Base-by-base conservation (phyloP, 2,888 invertebrate genomes). In the Theodoxus fluviatilis region DNA sequence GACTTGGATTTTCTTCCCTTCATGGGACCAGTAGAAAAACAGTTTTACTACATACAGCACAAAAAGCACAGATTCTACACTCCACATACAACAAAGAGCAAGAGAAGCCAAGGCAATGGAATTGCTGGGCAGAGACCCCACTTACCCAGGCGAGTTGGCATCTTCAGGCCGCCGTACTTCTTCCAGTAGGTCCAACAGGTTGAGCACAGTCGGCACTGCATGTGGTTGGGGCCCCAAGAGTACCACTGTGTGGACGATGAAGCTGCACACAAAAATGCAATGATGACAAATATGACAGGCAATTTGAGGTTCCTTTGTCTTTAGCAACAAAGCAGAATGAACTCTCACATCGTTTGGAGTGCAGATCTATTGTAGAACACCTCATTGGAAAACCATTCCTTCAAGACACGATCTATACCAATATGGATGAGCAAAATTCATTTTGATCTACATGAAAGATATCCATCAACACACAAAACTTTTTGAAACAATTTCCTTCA, bases 111-210 rank as follows among this genome's bases (percentile, higher is more conserved):
- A 38, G 12, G 18, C 37, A 55, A n/a, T 9, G 55, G 6, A 55
- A 18, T 55, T 2, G 1, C 31, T 15, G n/a, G n/a, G 15, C 43
- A 43, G 18, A 12, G 18, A 4, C 40, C 52, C 25, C 12, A 61
- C 69, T 63, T 71, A 83, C 83, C 83, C 73, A 84, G 70, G 73
- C 85, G 73, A 37, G 85, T 85, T 61, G 86, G 86, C 83, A 85
- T 84, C 90, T 96, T 96, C 67, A 99, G 91, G 73, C 98, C 98
- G 71, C 98, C 98, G 88, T 96, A 97, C 88, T 96, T 96, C 88
- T 98, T 98, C 98, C 98, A 99, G 87, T 97, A 97, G 75, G 91
- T 91, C 97, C 97, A 99, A 88, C 99, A 99, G 22, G 90, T 89
- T 81, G 94, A 93, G 88, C 99, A 99, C 74, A 99, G 90, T 81